Percentiles rank a stretch among this genome's conserved stretches.
Conservation (phyloP, 2,888 invertebrate genomes). For the Pammene fasciana region DNA sequence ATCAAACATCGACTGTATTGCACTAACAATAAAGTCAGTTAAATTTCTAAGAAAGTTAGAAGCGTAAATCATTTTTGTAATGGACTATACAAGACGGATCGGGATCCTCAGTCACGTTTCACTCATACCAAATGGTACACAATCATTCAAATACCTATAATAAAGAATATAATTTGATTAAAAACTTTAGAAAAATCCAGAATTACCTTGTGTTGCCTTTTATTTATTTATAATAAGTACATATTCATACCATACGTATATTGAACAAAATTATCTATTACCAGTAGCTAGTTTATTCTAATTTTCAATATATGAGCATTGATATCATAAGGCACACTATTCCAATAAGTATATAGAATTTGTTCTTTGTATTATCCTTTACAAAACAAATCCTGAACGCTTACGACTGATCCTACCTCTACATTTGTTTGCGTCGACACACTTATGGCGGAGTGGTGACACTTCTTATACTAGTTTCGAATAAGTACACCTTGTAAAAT, state of each 20-base stretch:
- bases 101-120: conserved; percentile 53
- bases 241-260: conserved; percentile 41
- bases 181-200: conserved; percentile 30
- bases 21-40: not conserved
- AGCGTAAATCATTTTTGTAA: not conserved
- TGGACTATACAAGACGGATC: conserved; percentile 54
- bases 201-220: conserved; percentile 44
- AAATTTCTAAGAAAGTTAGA: not conserved
- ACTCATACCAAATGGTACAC: conserved; percentile 28
- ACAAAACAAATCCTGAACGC: conserved; percentile 28
- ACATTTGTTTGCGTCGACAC: conserved; percentile 61
- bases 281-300: conserved; percentile 52
- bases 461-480: conserved; percentile 54
- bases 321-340: conserved; percentile 62
- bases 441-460: conserved; percentile 79
- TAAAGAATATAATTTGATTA: conserved; percentile 39
- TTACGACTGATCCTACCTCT: conserved; percentile 52
- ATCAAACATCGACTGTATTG: conserved; percentile 4
- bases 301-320: conserved; percentile 64
- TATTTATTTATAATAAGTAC: conserved; percentile 35
- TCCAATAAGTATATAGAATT: conserved; percentile 55
- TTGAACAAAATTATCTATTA: conserved; percentile 48
- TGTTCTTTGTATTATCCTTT: conserved; percentile 49
- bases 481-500: conserved; percentile 60
- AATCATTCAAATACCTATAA: conserved; percentile 33